Evolutionary conservation across 2,113 vertebrate species (phyloP).

Genomic region (Eidolon helvum): DNA sequence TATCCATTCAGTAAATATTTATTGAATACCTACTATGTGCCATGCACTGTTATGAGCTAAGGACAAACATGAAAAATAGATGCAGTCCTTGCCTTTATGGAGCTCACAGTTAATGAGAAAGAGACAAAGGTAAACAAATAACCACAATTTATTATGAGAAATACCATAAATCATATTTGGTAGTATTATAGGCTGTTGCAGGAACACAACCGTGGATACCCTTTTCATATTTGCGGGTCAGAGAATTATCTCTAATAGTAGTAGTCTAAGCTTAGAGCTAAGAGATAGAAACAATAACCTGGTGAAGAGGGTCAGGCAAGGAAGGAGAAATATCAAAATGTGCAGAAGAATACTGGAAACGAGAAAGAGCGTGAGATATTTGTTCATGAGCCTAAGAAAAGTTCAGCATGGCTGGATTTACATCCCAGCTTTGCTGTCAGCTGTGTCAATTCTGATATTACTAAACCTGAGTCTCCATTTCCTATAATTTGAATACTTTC

Average conservation of each 20-base stretch:
- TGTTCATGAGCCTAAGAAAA: background rate
- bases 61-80: background rate
- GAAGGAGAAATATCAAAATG: background rate
- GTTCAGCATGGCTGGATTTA: background rate
- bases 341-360: background rate
- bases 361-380: background rate
- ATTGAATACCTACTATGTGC: background rate
- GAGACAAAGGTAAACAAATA: background rate
- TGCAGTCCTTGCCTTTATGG: background rate
- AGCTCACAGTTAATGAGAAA: background rate
- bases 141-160: background rate
- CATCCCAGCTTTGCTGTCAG: background rate
- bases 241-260: background rate
- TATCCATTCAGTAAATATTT: background rate
- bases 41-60: background rate
- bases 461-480: background rate
- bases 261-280: background rate
- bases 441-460: background rate
- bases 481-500: background rate
- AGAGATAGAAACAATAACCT: background rate
- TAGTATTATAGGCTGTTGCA: background rate
- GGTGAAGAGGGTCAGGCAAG: background rate
- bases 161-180: background rate
- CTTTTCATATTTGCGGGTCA: background rate
- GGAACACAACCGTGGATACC: background rate